Percentiles rank a stretch among this genome's conserved stretches.
phyloP scores from a whole-genome alignment of 1,140 invertebrate species.

The Megathymus violae region DNA sequence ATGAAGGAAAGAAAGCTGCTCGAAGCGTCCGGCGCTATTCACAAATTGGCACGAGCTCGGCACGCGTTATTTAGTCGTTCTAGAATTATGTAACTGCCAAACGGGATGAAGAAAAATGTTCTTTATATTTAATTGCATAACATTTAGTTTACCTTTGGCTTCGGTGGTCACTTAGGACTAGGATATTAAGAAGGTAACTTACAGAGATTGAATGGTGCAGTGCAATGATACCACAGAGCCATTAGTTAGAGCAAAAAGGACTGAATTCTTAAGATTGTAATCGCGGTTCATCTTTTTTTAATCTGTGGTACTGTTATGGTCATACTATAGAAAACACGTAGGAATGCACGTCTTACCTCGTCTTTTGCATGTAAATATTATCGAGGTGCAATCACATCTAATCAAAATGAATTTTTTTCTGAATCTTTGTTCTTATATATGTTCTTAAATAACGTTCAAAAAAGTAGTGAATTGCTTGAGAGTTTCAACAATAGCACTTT shows the following conservation, averaged over 20 bases:
- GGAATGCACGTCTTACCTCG: conserved; percentile 18
- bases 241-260: conserved; percentile 73
- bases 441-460: too few relatives aligned
- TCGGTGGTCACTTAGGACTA: conserved; percentile 7
- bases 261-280: conserved; percentile 59
- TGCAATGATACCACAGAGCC: conserved; percentile 67
- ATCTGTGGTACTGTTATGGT: conserved; percentile 25
- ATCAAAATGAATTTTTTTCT: conserved; percentile 38
- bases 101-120: conserved; percentile 36
- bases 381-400: conserved; percentile 59
- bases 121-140: conserved; percentile 21
- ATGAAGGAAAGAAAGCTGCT: conserved; percentile 80
- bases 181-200: conserved; percentile 36
- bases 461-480: too few relatives aligned
- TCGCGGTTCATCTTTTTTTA: conserved; percentile 45
- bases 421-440: too few relatives aligned
- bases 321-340: conserved; percentile 27
- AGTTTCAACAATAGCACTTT: too few relatives aligned
- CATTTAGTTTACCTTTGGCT: conserved; percentile 13
- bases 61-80: conserved; percentile 60
- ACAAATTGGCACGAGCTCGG: conserved; percentile 82
- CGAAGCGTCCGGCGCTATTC: conserved; percentile 77
- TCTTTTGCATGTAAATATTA: conserved; percentile 15
- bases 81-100: conserved; percentile 44
- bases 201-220: conserved; percentile 75